Conservation (phyloP, 2,113 vertebrate species). For the Dasyprocta punctata region DNA sequence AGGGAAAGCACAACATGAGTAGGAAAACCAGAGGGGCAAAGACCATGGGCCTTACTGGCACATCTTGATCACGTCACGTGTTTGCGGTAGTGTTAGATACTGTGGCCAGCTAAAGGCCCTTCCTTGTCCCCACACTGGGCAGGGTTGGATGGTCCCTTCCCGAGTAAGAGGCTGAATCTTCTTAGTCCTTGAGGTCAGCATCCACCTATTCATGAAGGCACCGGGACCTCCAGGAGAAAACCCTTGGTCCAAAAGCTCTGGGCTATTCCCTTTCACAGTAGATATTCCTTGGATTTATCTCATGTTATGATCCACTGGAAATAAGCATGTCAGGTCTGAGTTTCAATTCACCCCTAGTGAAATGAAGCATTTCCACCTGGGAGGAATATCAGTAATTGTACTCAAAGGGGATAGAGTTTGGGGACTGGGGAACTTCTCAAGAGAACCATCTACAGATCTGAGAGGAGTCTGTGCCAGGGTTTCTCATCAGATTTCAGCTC, state of each 20-base stretch:
- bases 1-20: not conserved
- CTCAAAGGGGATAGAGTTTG: not conserved
- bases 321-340: not conserved
- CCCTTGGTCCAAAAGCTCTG: fast-evolving
- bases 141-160: not conserved
- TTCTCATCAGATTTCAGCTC: too few species aligned
- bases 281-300: not conserved
- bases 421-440: too few species aligned
- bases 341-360: not conserved
- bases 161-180: not conserved
- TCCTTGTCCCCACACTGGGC: not conserved
- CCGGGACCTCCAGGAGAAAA: not conserved
- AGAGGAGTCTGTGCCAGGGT: not conserved
- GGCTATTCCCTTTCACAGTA: not conserved
- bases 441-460: not conserved
- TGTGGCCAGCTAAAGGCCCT: not conserved
- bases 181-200: too few species aligned
- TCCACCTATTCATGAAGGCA: not conserved
- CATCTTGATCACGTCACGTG: fast-evolving
- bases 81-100: too few species aligned
- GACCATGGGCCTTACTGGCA: fast-evolving
- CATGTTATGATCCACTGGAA: not conserved
- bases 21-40: not conserved
- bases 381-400: not conserved
- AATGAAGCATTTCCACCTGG: not conserved